Conservation (phyloP, 2,888 invertebrate species). For the Meiosimyza platycephala region DNA sequence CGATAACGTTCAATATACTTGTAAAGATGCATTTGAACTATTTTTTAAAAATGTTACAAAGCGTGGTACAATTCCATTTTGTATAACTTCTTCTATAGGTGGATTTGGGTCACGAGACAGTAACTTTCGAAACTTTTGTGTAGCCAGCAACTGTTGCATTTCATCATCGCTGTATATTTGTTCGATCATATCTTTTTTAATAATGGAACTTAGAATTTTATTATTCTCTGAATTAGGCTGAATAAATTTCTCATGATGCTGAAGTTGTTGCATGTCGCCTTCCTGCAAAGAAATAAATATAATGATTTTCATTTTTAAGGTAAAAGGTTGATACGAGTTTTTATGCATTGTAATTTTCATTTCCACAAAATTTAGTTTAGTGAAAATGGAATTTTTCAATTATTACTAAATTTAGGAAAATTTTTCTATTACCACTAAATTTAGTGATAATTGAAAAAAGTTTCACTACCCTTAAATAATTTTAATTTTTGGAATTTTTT, state of each 20-base stretch:
- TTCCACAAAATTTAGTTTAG: no score
- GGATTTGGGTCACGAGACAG: constrained; percentile 96
- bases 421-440: no score
- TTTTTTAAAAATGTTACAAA: constrained; percentile 92
- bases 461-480: no score
- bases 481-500: no score
- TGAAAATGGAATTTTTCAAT: no score
- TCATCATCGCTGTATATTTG: constrained; percentile 82
- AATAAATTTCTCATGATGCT: constrained; percentile 37
- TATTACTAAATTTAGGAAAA: no score
- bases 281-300: constrained; percentile 45
- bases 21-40: constrained; percentile 84
- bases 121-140: constrained; percentile 93
- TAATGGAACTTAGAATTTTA: constrained; percentile 51
- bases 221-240: constrained; percentile 22
- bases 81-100: constrained; percentile 96
- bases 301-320: no score
- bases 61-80: constrained; percentile 92
- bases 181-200: constrained; percentile 80
- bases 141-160: constrained; percentile 85
- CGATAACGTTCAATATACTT: constrained; percentile 70
- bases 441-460: no score
- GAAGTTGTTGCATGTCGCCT: constrained; percentile 51
- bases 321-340: no score
- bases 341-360: no score